Percentiles rank a stretch among this genome's conserved stretches.
These are phyloP conservation scores for Diploscapter pachys DNA, from an alignment of 1,140 invertebrate species.

Conservation along the genomic window DNA sequence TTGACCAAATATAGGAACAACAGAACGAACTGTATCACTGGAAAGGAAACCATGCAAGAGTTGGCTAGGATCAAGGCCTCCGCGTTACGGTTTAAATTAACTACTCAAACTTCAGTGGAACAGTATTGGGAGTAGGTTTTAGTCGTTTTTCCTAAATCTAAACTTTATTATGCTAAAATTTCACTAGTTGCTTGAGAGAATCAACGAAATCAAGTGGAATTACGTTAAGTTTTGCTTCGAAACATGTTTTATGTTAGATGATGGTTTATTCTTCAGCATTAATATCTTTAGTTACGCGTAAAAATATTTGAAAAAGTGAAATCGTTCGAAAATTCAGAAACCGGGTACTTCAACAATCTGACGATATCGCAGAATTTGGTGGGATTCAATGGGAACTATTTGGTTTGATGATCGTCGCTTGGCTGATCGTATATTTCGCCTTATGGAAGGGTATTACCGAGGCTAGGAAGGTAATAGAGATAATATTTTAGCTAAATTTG, in stretches of 20 bases:
- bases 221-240: too few relatives aligned
- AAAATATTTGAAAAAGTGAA: too few relatives aligned
- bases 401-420: constrained; percentile 78
- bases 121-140: constrained; percentile 56
- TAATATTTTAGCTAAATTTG: too few relatives aligned
- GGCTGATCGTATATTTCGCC: constrained; percentile 91
- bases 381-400: constrained; percentile 83
- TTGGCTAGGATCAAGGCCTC: constrained; percentile 35
- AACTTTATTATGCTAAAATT: constrained; percentile 31
- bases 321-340: constrained; percentile 65
- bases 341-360: constrained; percentile 78
- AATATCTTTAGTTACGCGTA: too few relatives aligned
- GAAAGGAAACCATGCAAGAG: constrained; percentile 42
- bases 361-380: constrained; percentile 78
- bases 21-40: constrained; percentile 40
- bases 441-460: constrained; percentile 95
- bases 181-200: too few relatives aligned
- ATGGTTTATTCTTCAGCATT: too few relatives aligned
- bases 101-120: constrained; percentile 53
- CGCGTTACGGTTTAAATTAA: constrained; percentile 29
- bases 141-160: neutral
- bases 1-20: too few relatives aligned
- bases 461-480: constrained; percentile 77
- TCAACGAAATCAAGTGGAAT: too few relatives aligned
- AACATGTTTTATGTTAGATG: too few relatives aligned